phyloP scores from a whole-genome alignment of 1,140 invertebrate species.

The Dufourea novaeangliae region DNA sequence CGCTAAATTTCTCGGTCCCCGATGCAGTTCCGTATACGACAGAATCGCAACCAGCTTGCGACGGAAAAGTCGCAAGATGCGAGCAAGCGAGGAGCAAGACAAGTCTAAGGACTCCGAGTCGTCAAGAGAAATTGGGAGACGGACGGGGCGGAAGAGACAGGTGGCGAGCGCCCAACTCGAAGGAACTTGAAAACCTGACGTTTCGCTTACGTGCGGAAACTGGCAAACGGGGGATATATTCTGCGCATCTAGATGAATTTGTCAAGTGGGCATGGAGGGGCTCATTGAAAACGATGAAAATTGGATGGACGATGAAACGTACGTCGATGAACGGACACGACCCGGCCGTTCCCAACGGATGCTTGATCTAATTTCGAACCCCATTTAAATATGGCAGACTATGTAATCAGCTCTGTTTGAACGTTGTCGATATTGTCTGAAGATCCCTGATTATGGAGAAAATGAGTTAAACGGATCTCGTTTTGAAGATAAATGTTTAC shows the following conservation, averaged over 20 bases:
- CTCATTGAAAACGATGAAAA: slow-evolving; percentile 58
- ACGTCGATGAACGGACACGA: not conserved
- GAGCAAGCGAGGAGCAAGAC: not conserved
- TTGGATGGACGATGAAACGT: slow-evolving; percentile 48
- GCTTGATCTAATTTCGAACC: not conserved
- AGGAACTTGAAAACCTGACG: slow-evolving; percentile 75
- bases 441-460: no score
- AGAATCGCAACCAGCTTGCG: slow-evolving; percentile 17
- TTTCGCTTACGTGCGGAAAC: slow-evolving; percentile 78
- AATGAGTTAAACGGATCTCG: not conserved
- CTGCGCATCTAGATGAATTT: slow-evolving; percentile 68
- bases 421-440: not conserved
- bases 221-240: slow-evolving; percentile 63
- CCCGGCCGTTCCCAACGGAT: not conserved
- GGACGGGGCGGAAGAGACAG: not conserved
- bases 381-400: slow-evolving; percentile 4
- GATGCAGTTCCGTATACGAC: not conserved
- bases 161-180: slow-evolving; percentile 52
- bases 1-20: not conserved
- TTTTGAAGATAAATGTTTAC: not conserved
- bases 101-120: not conserved
- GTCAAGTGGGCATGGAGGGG: slow-evolving; percentile 68
- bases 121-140: slow-evolving; percentile 8
- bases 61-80: not conserved
- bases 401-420: not conserved